phyloP scores from a whole-genome alignment of 2,797 vertebrate genomes.

The Cuculus canorus region DNA sequence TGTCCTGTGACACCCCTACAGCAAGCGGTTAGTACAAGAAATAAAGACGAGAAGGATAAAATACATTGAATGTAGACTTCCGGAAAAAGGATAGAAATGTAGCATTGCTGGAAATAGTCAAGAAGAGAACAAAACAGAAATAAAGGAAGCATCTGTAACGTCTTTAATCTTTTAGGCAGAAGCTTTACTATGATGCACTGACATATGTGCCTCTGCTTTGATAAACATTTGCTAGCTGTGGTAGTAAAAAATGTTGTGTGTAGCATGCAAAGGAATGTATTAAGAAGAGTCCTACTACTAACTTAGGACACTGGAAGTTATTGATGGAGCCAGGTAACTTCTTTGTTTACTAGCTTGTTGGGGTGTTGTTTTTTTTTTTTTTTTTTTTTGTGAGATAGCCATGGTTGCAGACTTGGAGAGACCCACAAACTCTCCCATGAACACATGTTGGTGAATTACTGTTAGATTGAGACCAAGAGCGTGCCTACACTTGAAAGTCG shows the following conservation, averaged over 20 bases:
- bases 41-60: background rate
- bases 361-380: no score
- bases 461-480: background rate
- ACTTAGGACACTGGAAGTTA: background rate
- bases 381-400: background rate
- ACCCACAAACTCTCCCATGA: no score
- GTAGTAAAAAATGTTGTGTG: background rate
- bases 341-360: background rate
- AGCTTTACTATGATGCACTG: background rate
- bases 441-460: fast-evolving
- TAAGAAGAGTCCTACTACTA: background rate
- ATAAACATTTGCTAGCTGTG: background rate
- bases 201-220: background rate
- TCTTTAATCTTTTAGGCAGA: background rate
- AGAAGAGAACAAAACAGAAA: background rate
- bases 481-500: background rate
- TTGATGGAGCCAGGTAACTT: background rate
- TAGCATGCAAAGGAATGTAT: background rate
- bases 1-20: fast-evolving
- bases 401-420: fast-evolving
- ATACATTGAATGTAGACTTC: background rate
- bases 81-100: background rate
- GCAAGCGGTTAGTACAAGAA: background rate
- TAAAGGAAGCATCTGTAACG: background rate
- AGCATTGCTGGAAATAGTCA: background rate